Percentiles rank a stretch among this genome's conserved stretches.
Evolutionary conservation across 2,888 invertebrate species (phyloP).

Genomic region (Hypercompe scribonia): DNA sequence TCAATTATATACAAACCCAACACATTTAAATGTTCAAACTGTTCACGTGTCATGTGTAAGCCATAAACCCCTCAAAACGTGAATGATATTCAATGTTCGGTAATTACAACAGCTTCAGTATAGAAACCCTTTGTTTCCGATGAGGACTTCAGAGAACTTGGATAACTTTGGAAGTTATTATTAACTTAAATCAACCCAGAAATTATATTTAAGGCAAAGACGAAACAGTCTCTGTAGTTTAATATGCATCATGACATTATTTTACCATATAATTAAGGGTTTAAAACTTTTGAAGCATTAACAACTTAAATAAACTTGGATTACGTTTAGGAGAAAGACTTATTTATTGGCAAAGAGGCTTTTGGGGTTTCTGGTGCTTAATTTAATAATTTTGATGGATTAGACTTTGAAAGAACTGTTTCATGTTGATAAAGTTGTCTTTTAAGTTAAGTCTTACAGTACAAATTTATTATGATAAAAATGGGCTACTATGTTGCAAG

Average conservation of each 20-base stretch:
- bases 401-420: slow-evolving; percentile 31
- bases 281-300: slow-evolving; percentile 34
- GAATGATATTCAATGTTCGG: neutral
- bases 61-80: neutral
- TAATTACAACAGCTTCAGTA: neutral
- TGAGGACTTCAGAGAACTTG: slow-evolving; percentile 1
- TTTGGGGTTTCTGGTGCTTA: slow-evolving; percentile 30
- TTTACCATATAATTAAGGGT: slow-evolving; percentile 22
- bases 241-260: slow-evolving; percentile 31
- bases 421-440: neutral
- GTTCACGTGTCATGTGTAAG: neutral
- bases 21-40: neutral
- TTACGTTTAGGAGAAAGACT: slow-evolving; percentile 33
- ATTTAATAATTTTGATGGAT: slow-evolving; percentile 41
- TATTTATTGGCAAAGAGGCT: slow-evolving; percentile 34
- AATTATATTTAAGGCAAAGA: slow-evolving; percentile 22
- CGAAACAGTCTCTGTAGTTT: slow-evolving; percentile 17
- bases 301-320: slow-evolving; percentile 40
- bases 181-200: slow-evolving; percentile 18
- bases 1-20: neutral
- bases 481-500: too few species aligned
- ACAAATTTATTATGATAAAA: neutral
- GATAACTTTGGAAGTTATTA: slow-evolving; percentile 15
- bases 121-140: slow-evolving; percentile 12
- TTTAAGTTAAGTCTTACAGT: neutral